Conservation (phyloP, 1,140 invertebrate species). For the Drosophila lacertosa region DNA sequence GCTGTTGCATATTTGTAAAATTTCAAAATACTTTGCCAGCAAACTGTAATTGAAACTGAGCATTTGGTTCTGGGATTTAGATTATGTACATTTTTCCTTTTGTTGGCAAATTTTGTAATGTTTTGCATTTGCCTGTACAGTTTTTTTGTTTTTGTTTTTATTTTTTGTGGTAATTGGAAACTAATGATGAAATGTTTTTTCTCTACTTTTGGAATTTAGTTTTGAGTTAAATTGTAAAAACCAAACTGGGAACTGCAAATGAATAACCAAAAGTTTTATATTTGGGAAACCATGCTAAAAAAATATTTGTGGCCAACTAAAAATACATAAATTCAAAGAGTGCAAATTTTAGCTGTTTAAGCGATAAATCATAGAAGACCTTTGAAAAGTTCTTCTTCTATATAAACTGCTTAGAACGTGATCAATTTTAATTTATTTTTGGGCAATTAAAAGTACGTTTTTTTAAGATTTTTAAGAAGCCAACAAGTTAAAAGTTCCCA, state of each 20-base stretch:
- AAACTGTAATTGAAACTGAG: conserved; percentile 27
- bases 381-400: not conserved
- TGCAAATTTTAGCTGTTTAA: not conserved
- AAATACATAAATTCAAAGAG: no score
- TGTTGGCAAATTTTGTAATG: conserved; percentile 28
- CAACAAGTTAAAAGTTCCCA: no score
- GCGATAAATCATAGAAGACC: conserved; percentile 1
- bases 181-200: conserved; percentile 39
- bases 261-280: no score
- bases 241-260: no score
- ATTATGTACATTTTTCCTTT: conserved; percentile 29
- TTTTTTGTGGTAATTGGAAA: conserved; percentile 34
- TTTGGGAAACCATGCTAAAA: not conserved
- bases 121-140: not conserved
- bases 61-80: conserved; percentile 7
- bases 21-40: conserved; percentile 15
- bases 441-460: no score
- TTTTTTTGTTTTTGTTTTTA: no score
- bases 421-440: not conserved
- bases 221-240: no score
- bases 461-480: no score
- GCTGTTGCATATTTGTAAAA: conserved; percentile 32
- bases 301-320: no score
- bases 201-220: not conserved
- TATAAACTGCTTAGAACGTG: no score